Percentiles rank a stretch among this genome's conserved stretches.
These are phyloP conservation scores for Nephrotoma guestfalica DNA, from an alignment of 2,888 invertebrate genomes.

Conservation along the genomic window DNA sequence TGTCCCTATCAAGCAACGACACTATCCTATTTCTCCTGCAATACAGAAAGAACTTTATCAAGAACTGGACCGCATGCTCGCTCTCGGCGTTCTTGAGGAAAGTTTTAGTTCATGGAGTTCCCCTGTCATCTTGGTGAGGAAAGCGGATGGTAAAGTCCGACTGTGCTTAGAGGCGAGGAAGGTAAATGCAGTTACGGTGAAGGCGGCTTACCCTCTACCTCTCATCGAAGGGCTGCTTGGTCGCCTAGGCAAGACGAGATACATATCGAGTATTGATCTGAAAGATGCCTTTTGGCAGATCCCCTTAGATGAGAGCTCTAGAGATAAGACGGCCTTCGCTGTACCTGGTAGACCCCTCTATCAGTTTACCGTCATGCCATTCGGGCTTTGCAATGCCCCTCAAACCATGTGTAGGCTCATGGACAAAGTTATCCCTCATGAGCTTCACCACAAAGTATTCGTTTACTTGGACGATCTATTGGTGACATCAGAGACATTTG, in stretches of 20 bases:
- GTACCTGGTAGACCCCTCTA: too few relatives aligned
- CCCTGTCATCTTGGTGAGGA: conserved; percentile 17
- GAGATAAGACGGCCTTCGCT: background rate
- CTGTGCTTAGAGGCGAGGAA: conserved; percentile 16
- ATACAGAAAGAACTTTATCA: conserved; percentile 12
- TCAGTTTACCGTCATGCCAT: too few relatives aligned
- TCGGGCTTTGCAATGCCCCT: too few relatives aligned
- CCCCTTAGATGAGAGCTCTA: conserved; percentile 10
- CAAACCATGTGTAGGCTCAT: conserved; percentile 12
- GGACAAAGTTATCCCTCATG: background rate
- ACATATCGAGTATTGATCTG: conserved; percentile 16
- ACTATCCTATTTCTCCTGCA: conserved; percentile 14
- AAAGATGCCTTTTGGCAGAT: conserved; percentile 12
- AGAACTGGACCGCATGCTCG: conserved; percentile 21
- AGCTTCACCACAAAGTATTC: conserved; percentile 7
- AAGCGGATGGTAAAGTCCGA: conserved; percentile 11
- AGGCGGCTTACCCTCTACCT: conserved; percentile 18
- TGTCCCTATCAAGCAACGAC: conserved; percentile 11
- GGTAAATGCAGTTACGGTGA: conserved; percentile 14
- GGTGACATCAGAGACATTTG: background rate
- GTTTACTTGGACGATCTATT: background rate
- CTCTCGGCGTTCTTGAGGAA: conserved; percentile 18
- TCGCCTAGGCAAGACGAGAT: conserved; percentile 14
- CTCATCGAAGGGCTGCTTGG: conserved; percentile 16
- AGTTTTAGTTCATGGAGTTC: conserved; percentile 19